Base-by-base conservation (phyloP, 2,113 vertebrate genomes). In the Festucalex cinctus region DNA sequence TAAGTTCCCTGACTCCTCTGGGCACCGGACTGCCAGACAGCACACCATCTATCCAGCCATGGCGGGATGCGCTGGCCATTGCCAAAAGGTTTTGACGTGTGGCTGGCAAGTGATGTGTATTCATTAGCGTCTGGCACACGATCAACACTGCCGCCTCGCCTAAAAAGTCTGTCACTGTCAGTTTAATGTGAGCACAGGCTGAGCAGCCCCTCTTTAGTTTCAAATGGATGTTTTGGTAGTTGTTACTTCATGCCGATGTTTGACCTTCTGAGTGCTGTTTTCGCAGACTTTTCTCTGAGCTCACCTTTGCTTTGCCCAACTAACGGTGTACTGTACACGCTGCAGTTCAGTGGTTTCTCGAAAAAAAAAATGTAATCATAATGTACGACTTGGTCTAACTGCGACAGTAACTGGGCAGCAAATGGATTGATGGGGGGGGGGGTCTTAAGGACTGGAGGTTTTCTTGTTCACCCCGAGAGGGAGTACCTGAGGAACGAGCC, bases 41-140 rank as follows among this genome's bases (percentile, higher is more conserved):
- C 85, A 68, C 59, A 66, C 24, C 51, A 63, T 74, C 64, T 77
- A 82, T 84, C 76, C 90, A 78, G 83, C 86, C 85, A 77, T 66
- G 37, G 60, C 58, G 74, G 76, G 81, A 79, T 62, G 48, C 28
- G 58, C 14, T 68, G 66, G 48, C 24, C 65, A 41, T 59, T 75
- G 69, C 70, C 84, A 83, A 63, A 72, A 54, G 72, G 75, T 62
- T n/a, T 57, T 73, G 83, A 66, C 84, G 71, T 0, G 0, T 46
- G 1, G 10, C 61, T 80, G 73, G 76, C 76, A 75, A 44, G 69
- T 80, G 80, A 78, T 77, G 82, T 65, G 59, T 79, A 85, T 78
- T 79, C 75, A 83, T 86, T 68, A 81, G 81, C 77, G 75, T 36
- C 65, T 80, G 78, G 79, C 76, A 3, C 22, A 37, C 32, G 36